These are phyloP conservation scores for Pentalonia nigronervosa DNA, from an alignment of 1,140 invertebrate species.

Conservation along the genomic window DNA sequence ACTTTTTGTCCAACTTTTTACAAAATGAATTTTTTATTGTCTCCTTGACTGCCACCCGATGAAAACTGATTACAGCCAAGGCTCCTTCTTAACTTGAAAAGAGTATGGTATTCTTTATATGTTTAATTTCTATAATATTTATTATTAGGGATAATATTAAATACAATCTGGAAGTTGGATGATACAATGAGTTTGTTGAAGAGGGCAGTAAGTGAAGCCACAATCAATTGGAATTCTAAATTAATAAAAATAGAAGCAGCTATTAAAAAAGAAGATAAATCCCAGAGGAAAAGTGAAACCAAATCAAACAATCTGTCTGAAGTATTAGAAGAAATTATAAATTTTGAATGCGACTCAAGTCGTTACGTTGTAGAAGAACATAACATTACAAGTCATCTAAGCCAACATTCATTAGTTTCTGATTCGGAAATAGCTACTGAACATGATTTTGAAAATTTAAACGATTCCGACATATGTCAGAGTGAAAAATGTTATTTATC, in stretches of 20 bases:
- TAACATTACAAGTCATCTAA: background rate
- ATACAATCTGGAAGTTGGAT: conserved; percentile 67
- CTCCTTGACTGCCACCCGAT: background rate
- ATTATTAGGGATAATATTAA: conserved; percentile 59
- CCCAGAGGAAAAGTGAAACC: conserved; percentile 59
- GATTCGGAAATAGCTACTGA: conserved; percentile 47
- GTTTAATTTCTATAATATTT: background rate
- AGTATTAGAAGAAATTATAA: conserved; percentile 61
- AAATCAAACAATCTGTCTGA: conserved; percentile 53
- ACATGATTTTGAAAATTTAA: conserved; percentile 49
- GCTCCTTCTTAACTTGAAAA: background rate
- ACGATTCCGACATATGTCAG: background rate
- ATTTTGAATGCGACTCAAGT: conserved; percentile 41
- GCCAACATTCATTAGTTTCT: conserved; percentile 46
- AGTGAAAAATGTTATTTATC: conserved; percentile 35
- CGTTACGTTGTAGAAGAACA: conserved; percentile 24
- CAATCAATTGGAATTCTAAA: conserved; percentile 73
- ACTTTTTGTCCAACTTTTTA: too few species aligned
- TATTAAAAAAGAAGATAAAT: conserved; percentile 75
- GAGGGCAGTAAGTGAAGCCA: conserved; percentile 71
- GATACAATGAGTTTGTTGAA: conserved; percentile 74
- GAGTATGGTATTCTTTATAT: background rate
- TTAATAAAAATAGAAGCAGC: conserved; percentile 63
- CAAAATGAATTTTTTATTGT: too few species aligned
- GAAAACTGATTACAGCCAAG: background rate